These are phyloP conservation scores for Catharus minimus DNA, from an alignment of 2,113 vertebrate genomes.

Conservation along the genomic window DNA sequence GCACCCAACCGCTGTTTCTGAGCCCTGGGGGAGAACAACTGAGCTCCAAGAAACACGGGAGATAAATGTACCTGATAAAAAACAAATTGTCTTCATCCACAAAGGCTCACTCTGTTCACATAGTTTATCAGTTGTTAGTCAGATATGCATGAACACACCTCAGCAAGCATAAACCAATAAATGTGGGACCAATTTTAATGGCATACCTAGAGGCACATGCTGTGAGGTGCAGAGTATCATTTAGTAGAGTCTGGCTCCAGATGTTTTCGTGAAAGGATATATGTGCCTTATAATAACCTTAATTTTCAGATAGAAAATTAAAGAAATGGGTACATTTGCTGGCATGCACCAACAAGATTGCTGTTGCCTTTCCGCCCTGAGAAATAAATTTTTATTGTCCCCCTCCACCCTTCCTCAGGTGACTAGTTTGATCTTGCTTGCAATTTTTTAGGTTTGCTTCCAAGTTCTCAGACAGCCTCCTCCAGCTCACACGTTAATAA, in stretches of 20 bases:
- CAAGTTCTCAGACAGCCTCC: conserved; percentile 44
- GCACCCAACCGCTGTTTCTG: background rate
- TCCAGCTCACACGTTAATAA: background rate
- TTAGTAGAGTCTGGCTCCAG: background rate
- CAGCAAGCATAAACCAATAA: background rate
- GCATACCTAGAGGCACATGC: background rate
- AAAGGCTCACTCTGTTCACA: background rate
- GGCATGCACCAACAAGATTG: conserved; percentile 27
- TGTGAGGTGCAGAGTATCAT: background rate
- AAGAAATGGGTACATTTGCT: background rate
- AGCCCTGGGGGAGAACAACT: background rate
- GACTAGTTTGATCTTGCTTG: conserved; percentile 52
- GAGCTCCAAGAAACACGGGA: background rate
- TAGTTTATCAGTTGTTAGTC: conserved; percentile 27
- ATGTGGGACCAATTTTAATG: background rate
- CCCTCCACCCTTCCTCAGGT: background rate
- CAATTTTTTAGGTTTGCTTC: conserved; percentile 12
- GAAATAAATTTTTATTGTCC: conserved; percentile 4
- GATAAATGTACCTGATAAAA: conserved; percentile 31
- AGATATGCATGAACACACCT: background rate
- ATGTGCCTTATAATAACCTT: background rate
- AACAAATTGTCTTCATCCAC: background rate
- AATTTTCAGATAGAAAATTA: conserved; percentile 46
- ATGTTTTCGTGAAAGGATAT: background rate
- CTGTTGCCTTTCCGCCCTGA: background rate